Percentiles rank a stretch among this genome's conserved stretches.
phyloP scores from a whole-genome alignment of 2,113 vertebrate genomes.

The Myxocyprinus asiaticus region DNA sequence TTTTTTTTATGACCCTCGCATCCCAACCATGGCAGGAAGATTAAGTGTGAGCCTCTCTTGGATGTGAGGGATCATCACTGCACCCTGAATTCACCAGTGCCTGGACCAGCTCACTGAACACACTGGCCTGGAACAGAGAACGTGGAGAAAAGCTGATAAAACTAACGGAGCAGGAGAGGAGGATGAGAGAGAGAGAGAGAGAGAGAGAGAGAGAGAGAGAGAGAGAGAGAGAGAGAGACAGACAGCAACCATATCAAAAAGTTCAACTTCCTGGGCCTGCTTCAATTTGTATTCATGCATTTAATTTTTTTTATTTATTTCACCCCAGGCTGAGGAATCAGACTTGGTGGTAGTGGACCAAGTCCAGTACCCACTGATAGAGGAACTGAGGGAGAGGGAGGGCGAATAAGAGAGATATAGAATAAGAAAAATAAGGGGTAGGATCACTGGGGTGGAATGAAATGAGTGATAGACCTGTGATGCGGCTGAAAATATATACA shows the following conservation, averaged over 20 bases:
- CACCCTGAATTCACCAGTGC: slow-evolving; percentile 65
- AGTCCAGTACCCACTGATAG: slow-evolving; percentile 43
- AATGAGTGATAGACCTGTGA: slow-evolving; percentile 51
- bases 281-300: slow-evolving; percentile 50
- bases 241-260: slow-evolving; percentile 43
- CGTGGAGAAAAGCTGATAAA: slow-evolving; percentile 57
- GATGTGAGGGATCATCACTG: slow-evolving; percentile 60
- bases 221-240: slow-evolving; percentile 7
- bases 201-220: background rate
- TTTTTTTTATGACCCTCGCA: background rate
- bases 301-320: slow-evolving; percentile 32
- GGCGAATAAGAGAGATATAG: background rate
- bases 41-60: slow-evolving; percentile 50
- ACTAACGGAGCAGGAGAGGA: slow-evolving; percentile 28
- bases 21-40: slow-evolving; percentile 39
- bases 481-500: slow-evolving; percentile 46
- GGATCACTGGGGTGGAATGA: slow-evolving; percentile 48
- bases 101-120: slow-evolving; percentile 60
- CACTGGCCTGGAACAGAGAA: slow-evolving; percentile 70
- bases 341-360: slow-evolving; percentile 45
- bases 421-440: background rate
- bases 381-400: slow-evolving; percentile 7
- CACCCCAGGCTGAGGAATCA: slow-evolving; percentile 30
- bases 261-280: slow-evolving; percentile 43
- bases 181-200: background rate